These are phyloP conservation scores for Lophotriccus pileatus DNA, from an alignment of 2,797 vertebrate species.

Conservation along the genomic window DNA sequence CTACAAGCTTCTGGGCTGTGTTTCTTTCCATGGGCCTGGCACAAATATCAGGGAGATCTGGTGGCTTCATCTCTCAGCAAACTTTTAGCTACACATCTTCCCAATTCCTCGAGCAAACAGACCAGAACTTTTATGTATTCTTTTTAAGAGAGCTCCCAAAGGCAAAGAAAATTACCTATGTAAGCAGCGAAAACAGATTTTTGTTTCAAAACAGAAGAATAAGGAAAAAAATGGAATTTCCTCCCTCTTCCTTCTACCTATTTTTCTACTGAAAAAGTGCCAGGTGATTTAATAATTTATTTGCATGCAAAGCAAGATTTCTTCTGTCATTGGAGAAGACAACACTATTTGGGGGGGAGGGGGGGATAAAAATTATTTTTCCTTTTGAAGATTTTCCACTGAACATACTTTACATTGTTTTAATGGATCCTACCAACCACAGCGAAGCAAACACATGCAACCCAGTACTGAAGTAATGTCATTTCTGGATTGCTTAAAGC, in stretches of 20 bases:
- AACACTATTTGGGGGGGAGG: too few species aligned
- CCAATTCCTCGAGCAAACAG: background rate
- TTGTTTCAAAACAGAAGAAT: background rate
- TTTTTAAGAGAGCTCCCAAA: background rate
- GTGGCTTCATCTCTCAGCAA: background rate
- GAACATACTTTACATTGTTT: background rate
- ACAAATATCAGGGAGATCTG: background rate
- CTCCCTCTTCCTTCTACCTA: background rate
- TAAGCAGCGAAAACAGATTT: background rate
- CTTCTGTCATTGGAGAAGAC: background rate
- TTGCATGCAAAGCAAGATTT: background rate
- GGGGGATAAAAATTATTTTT: background rate
- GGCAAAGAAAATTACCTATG: background rate
- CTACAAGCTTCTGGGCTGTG: background rate
- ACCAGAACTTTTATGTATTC: background rate
- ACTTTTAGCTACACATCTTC: background rate
- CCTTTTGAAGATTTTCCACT: background rate
- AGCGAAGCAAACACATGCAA: background rate
- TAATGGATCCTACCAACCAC: background rate
- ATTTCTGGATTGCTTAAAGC: slow-evolving; percentile 48
- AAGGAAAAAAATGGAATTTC: background rate
- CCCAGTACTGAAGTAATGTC: background rate
- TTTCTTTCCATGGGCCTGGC: background rate
- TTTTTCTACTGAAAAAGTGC: background rate
- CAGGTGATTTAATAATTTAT: background rate